Percentiles rank a stretch among this genome's conserved stretches.
Conservation (phyloP, 1,140 invertebrate species). For the Drosophila cardini region DNA sequence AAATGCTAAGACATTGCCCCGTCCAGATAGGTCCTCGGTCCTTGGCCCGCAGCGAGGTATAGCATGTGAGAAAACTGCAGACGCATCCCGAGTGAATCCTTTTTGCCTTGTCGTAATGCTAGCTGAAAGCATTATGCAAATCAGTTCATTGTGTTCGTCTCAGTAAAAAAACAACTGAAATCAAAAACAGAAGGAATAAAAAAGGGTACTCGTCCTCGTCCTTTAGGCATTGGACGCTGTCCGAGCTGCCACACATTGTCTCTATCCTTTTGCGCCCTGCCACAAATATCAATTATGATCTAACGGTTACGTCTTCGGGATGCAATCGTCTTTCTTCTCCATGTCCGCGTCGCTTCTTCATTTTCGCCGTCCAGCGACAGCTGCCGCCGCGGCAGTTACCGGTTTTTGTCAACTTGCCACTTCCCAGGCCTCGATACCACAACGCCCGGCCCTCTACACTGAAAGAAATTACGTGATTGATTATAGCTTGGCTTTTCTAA, state of each 20-base stretch:
- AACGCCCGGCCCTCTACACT: conserved; percentile 9
- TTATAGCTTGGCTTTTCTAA: too few relatives aligned
- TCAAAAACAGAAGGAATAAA: not conserved
- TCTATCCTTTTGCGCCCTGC: conserved; percentile 9
- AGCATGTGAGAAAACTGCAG: conserved; percentile 52
- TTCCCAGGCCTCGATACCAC: conserved; percentile 64
- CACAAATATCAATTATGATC: conserved; percentile 54
- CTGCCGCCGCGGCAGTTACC: conserved; percentile 19
- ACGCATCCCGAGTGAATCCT: conserved; percentile 61
- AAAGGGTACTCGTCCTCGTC: conserved; percentile 26
- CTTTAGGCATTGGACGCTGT: conserved; percentile 38
- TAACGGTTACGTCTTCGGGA: conserved; percentile 34
- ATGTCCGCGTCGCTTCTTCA: too few relatives aligned
- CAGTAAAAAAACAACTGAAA: not conserved
- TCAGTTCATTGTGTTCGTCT: conserved; percentile 55
- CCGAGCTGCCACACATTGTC: conserved; percentile 41
- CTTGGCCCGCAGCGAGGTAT: not conserved
- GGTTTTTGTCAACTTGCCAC: conserved; percentile 39
- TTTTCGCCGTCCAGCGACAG: conserved; percentile 15
- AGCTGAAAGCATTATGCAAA: conserved; percentile 82
- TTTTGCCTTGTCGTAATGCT: conserved; percentile 52
- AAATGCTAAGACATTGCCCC: conserved; percentile 57
- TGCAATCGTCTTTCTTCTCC: too few relatives aligned
- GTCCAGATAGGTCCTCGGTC: not conserved
- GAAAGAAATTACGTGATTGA: too few relatives aligned